Conservation (phyloP, 2,113 vertebrate genomes). For the Ceratotherium simum region DNA sequence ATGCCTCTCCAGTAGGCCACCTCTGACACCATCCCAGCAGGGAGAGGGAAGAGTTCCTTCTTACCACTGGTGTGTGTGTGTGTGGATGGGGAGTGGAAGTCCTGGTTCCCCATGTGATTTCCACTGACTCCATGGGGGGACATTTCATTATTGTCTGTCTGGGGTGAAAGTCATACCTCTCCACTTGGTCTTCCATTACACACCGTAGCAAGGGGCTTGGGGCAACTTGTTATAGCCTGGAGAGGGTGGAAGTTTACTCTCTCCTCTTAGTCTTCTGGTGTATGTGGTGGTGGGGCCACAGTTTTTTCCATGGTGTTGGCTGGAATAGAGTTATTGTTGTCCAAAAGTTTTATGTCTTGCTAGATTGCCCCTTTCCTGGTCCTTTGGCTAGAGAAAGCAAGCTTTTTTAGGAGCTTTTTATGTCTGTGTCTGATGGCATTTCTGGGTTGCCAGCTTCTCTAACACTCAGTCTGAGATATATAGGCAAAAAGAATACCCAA, state of each 20-base stretch:
- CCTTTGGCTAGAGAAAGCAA: neutral
- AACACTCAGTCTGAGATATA: neutral
- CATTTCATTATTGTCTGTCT: neutral
- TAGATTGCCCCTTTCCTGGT: neutral
- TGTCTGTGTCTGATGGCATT: neutral
- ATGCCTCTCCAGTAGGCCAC: neutral
- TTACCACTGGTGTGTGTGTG: neutral
- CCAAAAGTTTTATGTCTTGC: neutral
- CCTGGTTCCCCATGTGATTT: neutral
- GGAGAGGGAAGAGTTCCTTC: neutral
- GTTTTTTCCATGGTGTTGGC: neutral
- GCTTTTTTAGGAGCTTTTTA: neutral
- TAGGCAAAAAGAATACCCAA: neutral
- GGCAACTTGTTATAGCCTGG: neutral
- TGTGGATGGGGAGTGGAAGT: neutral
- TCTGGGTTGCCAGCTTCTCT: neutral
- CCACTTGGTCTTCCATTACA: neutral
- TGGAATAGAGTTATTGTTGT: neutral
- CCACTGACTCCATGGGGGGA: neutral
- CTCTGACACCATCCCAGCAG: neutral
- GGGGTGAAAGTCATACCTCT: neutral
- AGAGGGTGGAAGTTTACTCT: neutral
- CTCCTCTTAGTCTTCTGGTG: neutral
- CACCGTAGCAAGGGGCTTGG: neutral
- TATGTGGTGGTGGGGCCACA: neutral